A percentile compares a stretch with the other conserved stretches of the same genome.
phyloP scores from a whole-genome alignment of 2,113 vertebrate genomes.

The Nycticorax nycticorax region DNA sequence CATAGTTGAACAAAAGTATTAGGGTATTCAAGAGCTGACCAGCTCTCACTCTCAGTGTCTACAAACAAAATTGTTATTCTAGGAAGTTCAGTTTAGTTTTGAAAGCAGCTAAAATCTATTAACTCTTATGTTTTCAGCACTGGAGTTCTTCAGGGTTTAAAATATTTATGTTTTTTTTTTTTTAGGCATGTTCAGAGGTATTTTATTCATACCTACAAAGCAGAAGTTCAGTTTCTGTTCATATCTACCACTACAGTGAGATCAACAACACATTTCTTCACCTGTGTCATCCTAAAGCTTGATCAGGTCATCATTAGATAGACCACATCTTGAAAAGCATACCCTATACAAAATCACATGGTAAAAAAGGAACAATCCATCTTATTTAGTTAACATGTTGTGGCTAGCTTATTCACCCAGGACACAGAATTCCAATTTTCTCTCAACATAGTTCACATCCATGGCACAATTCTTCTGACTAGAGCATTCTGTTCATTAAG shows the following conservation, averaged over 20 bases:
- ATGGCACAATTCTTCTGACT: not conserved
- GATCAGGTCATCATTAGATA: not conserved
- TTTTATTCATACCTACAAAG: not conserved
- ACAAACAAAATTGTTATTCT: not conserved
- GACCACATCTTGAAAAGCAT: not conserved
- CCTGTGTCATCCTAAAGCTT: not conserved
- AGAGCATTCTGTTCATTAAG: not conserved
- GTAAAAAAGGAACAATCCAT: not conserved
- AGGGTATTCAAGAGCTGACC: not conserved
- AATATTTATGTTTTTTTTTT: not conserved
- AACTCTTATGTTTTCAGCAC: not conserved
- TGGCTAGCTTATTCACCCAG: not conserved
- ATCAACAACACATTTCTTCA: not conserved
- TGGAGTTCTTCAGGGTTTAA: not conserved
- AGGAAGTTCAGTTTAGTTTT: not conserved
- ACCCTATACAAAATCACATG: not conserved
- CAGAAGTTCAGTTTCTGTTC: not conserved
- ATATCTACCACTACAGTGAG: not conserved
- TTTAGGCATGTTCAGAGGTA: not conserved
- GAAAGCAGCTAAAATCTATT: not conserved
- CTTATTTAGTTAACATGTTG: not conserved
- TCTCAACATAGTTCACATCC: not conserved
- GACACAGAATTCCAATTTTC: not conserved
- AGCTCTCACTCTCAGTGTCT: not conserved
- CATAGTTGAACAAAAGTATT: not conserved